Conservation (phyloP, 2,888 invertebrate genomes). For the Agrochola litura region DNA sequence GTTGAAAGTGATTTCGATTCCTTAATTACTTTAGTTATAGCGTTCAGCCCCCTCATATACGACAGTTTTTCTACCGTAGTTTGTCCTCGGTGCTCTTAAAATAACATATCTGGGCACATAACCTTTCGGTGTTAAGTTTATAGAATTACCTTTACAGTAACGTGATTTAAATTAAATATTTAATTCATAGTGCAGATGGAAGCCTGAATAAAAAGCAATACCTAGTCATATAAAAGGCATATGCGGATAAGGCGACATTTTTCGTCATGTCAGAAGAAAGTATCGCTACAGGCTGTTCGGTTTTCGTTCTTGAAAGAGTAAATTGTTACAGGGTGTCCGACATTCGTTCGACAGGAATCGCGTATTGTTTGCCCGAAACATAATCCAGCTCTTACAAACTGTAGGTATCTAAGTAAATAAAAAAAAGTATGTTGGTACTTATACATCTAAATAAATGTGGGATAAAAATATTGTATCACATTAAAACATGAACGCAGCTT, state of each 20-base stretch:
- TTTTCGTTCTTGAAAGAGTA: slow-evolving; percentile 9
- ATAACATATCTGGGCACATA: too few relatives aligned
- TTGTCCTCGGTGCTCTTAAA: too few relatives aligned
- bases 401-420: not conserved
- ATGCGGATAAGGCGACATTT: not conserved
- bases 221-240: not conserved
- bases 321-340: not conserved
- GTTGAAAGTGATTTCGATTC: too few relatives aligned
- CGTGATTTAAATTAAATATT: not conserved
- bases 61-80: too few relatives aligned
- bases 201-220: not conserved
- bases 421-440: not conserved
- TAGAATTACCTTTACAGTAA: not conserved
- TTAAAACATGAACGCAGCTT: too few relatives aligned
- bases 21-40: too few relatives aligned
- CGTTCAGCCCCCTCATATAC: too few relatives aligned
- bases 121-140: too few relatives aligned
- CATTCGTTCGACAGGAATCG: slow-evolving; percentile 26
- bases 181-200: not conserved
- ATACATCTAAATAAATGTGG: too few relatives aligned
- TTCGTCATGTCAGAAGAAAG: slow-evolving; percentile 17
- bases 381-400: not conserved
- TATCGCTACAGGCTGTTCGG: slow-evolving; percentile 10
- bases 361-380: not conserved
- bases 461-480: too few relatives aligned